These are phyloP conservation scores for Lophius piscatorius DNA, from an alignment of 2,113 vertebrate genomes.

Conservation along the genomic window DNA sequence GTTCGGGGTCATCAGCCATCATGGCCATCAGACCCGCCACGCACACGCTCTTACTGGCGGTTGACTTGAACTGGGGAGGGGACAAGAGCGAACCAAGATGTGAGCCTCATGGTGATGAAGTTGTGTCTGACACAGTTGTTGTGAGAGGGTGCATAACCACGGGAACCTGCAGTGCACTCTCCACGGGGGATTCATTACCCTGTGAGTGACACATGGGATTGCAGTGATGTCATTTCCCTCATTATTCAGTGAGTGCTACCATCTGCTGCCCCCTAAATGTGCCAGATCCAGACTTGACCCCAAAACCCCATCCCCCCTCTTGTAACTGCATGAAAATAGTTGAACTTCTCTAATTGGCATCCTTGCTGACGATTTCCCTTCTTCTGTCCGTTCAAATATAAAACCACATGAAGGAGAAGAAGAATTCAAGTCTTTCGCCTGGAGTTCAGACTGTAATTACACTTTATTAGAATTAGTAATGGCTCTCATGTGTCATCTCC, in stretches of 20 bases:
- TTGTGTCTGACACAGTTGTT: too few species aligned
- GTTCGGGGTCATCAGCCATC: conserved; percentile 97
- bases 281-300: conserved; percentile 2
- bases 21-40: conserved; percentile 97
- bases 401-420: neutral
- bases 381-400: neutral
- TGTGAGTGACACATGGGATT: conserved; percentile 58
- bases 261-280: conserved; percentile 49
- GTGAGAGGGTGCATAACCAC: conserved; percentile 6
- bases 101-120: too few species aligned
- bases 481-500: conserved; percentile 33
- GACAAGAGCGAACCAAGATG: conserved; percentile 2
- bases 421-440: conserved; percentile 4
- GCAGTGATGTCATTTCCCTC: conserved; percentile 70
- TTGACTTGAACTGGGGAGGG: conserved; percentile 91
- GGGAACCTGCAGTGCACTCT: conserved; percentile 1
- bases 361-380: conserved; percentile 1
- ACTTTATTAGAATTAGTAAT: conserved; percentile 27
- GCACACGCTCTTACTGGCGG: conserved; percentile 89
- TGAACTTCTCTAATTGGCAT: neutral
- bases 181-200: conserved; percentile 71
- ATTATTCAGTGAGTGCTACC: conserved; percentile 75
- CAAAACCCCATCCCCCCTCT: neutral
- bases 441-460: conserved; percentile 33
- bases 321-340: neutral